A percentile compares a stretch with the other conserved stretches of the same genome.
Conservation (phyloP, 2,113 vertebrate genomes). For the Progne subis region DNA sequence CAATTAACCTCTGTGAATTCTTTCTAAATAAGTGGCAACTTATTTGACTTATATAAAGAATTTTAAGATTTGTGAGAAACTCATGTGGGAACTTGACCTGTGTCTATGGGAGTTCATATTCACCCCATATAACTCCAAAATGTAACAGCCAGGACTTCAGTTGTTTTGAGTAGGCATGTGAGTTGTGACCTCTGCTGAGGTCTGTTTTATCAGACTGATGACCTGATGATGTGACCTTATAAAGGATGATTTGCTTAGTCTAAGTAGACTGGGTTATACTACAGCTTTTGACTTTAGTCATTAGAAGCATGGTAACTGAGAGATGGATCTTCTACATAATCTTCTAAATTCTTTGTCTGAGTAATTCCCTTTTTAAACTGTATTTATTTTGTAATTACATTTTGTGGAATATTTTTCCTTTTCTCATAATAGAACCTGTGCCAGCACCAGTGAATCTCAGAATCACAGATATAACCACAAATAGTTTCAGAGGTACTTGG, state of each 20-base stretch:
- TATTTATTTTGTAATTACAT: not conserved
- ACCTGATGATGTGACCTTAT: not conserved
- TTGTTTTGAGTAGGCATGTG: not conserved
- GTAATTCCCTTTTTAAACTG: not conserved
- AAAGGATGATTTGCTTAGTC: not conserved
- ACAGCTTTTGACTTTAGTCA: not conserved
- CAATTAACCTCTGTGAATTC: not conserved
- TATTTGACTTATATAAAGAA: not conserved
- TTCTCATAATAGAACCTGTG: conserved; percentile 75
- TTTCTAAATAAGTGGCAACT: not conserved
- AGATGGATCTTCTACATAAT: not conserved
- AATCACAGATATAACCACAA: conserved; percentile 85
- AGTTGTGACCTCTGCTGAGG: not conserved
- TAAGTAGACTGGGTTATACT: not conserved
- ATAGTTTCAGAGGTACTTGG: conserved; percentile 90
- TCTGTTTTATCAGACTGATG: not conserved
- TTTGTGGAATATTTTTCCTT: not conserved
- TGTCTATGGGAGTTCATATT: not conserved
- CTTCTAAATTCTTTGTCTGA: not conserved
- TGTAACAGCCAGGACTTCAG: not conserved
- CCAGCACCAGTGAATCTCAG: conserved; percentile 88
- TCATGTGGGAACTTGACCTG: not conserved
- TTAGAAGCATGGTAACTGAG: not conserved
- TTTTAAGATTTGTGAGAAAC: not conserved
- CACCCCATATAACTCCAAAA: not conserved